phyloP scores from a whole-genome alignment of 2,888 invertebrate genomes.

The Ophion obscuratus region DNA sequence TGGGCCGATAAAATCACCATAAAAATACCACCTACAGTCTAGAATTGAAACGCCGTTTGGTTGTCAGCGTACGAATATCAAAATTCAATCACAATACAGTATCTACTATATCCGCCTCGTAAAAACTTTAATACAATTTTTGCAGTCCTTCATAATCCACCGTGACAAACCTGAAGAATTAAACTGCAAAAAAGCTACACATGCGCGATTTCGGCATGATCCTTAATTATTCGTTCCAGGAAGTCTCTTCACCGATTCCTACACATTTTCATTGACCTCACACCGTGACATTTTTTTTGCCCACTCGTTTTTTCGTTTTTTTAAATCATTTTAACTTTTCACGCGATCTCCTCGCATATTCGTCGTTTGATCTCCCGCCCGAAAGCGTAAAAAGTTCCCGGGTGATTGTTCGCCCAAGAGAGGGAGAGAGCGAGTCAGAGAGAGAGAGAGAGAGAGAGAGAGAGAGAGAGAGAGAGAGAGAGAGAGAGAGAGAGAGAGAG shows the following conservation, averaged over 20 bases:
- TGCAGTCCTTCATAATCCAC: no score
- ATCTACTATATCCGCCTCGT: no score
- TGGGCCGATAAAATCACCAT: no score
- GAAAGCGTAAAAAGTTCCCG: constrained; percentile 53
- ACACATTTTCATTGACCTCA: constrained; percentile 23
- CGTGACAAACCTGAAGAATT: no score
- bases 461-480: constrained; percentile 4
- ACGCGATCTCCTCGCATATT: constrained; percentile 35
- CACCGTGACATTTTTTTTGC: constrained; percentile 45
- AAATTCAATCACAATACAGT: no score
- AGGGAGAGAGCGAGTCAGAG: not conserved
- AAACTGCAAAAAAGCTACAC: no score
- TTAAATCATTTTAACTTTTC: constrained; percentile 56
- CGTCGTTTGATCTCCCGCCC: constrained; percentile 69
- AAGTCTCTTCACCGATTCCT: not conserved
- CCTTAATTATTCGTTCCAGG: no score
- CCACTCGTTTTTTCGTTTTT: constrained; percentile 3
- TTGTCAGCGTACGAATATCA: no score
- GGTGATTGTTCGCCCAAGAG: constrained; percentile 56
- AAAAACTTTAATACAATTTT: no score
- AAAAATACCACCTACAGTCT: no score
- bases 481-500: not conserved
- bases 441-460: not conserved
- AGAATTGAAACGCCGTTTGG: no score
- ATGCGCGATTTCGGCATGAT: not conserved